Evolutionary conservation across 2,797 vertebrate genomes (phyloP).

Genomic region (Myotis daubentonii): DNA sequence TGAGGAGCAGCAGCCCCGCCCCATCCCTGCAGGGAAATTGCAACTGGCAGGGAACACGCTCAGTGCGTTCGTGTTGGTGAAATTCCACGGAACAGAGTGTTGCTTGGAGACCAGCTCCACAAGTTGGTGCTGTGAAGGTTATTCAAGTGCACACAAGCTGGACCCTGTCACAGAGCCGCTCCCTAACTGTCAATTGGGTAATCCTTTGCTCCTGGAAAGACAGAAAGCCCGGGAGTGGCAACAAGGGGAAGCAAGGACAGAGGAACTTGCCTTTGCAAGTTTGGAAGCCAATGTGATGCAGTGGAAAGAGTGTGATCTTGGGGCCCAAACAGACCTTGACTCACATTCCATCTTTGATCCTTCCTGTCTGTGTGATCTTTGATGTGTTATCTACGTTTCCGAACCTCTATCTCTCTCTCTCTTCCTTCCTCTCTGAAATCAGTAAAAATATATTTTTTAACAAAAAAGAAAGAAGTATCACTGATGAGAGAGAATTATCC

Average conservation of each 20-base stretch:
- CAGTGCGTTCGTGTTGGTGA: not conserved
- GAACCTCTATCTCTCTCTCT: not conserved
- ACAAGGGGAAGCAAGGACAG: not conserved
- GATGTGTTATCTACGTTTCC: not conserved
- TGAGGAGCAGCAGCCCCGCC: not conserved
- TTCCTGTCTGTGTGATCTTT: not conserved
- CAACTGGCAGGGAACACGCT: not conserved
- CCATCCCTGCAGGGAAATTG: not conserved
- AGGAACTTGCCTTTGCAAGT: not conserved
- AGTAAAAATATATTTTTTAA: no score
- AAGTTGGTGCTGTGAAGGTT: not conserved
- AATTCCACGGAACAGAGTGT: not conserved
- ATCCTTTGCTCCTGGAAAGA: not conserved
- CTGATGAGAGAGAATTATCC: no score
- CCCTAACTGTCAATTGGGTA: not conserved
- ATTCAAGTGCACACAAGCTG: slow-evolving; percentile 45
- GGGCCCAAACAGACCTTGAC: not conserved
- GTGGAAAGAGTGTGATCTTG: not conserved
- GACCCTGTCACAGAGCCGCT: slow-evolving; percentile 29
- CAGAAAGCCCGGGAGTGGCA: not conserved
- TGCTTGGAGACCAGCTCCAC: slow-evolving; percentile 32
- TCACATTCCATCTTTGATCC: not conserved
- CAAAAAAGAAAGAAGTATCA: no score
- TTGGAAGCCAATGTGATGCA: not conserved
- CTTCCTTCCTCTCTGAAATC: no score